Percentiles rank a stretch among this genome's conserved stretches.
Evolutionary conservation across 2,888 invertebrate genomes (phyloP).

Genomic region (Tanytarsus gracilentus): DNA sequence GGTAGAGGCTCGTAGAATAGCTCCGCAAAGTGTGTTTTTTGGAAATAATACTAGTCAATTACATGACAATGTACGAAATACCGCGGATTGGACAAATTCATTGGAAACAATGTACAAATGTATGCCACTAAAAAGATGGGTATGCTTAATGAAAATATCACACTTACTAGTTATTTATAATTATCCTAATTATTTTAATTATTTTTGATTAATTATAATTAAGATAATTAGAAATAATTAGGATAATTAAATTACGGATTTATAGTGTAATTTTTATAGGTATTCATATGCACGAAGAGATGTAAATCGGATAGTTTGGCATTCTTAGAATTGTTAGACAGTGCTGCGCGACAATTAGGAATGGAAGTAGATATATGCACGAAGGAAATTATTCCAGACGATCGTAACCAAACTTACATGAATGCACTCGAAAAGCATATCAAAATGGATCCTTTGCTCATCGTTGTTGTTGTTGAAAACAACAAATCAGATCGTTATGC

Average conservation of each 20-base stretch:
- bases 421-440: conserved; percentile 50
- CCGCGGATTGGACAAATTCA: conserved; percentile 63
- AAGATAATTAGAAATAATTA: too few species aligned
- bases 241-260: too few species aligned
- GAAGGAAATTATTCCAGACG: conserved; percentile 42
- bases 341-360: too few species aligned
- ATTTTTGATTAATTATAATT: too few species aligned
- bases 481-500: conserved; percentile 56
- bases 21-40: conserved; percentile 53
- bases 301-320: too few species aligned
- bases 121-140: neutral
- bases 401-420: conserved; percentile 52
- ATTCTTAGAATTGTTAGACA: too few species aligned
- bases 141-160: too few species aligned
- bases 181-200: neutral
- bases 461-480: conserved; percentile 58
- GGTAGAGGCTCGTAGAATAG: conserved; percentile 57
- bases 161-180: too few species aligned
- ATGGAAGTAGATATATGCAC: conserved; percentile 32
- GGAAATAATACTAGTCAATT: conserved; percentile 35
- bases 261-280: too few species aligned
- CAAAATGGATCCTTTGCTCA: conserved; percentile 50
- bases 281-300: too few species aligned
- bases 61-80: conserved; percentile 31
- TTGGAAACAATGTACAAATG: conserved; percentile 44